Base-by-base conservation (phyloP, 2,888 invertebrate genomes). In the Vesta saturnalis region DNA sequence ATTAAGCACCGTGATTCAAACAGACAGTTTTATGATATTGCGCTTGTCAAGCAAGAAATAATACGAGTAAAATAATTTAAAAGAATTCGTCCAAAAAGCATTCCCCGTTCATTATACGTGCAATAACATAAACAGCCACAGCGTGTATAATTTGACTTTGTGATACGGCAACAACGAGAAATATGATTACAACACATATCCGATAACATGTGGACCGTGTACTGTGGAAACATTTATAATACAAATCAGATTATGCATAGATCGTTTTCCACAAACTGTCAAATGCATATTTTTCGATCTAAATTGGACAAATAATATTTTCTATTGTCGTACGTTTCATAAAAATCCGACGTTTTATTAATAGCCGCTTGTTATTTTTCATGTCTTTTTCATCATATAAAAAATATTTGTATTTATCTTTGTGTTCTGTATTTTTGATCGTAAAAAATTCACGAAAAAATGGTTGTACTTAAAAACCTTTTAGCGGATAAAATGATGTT, bases 191-290 rank as follows among this genome's bases (percentile, higher is more conserved):
- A 52, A 19, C 58, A 59, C 35, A 58, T 64, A 64, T 59, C 59
- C 59, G 64, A 64, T 64, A 64, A 59, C 64, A 59, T 39, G 59
- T 46, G 61, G 47, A 62, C 67, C 67, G 61, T 58, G 35, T 22
- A 54, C 57, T 30, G 52, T 57, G 61, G 57, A 61, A 67, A 67
- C 67, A 61, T 67, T 67, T 52, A 61, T 61, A 61, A 67, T 67
- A 62, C 49, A 52, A 58, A 67, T 61, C 67, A 49, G 67, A 67
- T 67, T 67, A 52, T 61, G 21, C 57, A 58, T 52, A 67, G 57
- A 67, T 61, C 60, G 67, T 62, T 61, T 62, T 49, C 39, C 43
- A 58, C 8, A 64, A 64, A 64, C 64, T 57, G 64, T 54, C 64
- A 54, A n/a, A 43, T 52, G 18, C 59, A 58, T 43, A 57, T 39